Conservation (phyloP, 2,797 vertebrate species). For the Clarias fuscus region DNA sequence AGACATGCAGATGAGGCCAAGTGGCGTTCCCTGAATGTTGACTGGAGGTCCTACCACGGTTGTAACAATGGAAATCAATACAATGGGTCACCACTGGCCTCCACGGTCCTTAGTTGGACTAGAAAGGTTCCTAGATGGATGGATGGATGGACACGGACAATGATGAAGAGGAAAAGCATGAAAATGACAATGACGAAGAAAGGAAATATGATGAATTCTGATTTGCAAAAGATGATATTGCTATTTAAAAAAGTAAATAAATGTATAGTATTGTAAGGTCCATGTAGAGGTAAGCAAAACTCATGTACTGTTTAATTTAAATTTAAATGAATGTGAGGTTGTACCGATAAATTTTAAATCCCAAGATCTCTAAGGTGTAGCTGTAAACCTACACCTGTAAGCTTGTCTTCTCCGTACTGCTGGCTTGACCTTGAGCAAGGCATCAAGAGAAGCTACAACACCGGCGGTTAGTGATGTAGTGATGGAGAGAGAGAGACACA, state of each 20-base stretch:
- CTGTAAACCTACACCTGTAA: not conserved
- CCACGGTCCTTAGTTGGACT: too few species aligned
- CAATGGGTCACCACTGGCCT: too few species aligned
- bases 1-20: too few species aligned
- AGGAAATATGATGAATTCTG: not conserved
- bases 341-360: not conserved
- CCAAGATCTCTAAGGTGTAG: not conserved
- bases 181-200: not conserved
- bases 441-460: constrained; percentile 55
- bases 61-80: too few species aligned
- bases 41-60: too few species aligned
- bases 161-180: not conserved
- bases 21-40: too few species aligned
- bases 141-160: not conserved
- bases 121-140: not conserved
- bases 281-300: too few species aligned
- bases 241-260: not conserved
- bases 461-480: constrained; percentile 12
- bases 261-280: not conserved
- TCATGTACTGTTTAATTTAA: not conserved
- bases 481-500: not conserved
- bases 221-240: not conserved
- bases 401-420: constrained; percentile 55
- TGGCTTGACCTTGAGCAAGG: constrained; percentile 63
- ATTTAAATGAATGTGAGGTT: not conserved